Conservation (phyloP, 2,113 vertebrate genomes). For the Platycercus adscitus region DNA sequence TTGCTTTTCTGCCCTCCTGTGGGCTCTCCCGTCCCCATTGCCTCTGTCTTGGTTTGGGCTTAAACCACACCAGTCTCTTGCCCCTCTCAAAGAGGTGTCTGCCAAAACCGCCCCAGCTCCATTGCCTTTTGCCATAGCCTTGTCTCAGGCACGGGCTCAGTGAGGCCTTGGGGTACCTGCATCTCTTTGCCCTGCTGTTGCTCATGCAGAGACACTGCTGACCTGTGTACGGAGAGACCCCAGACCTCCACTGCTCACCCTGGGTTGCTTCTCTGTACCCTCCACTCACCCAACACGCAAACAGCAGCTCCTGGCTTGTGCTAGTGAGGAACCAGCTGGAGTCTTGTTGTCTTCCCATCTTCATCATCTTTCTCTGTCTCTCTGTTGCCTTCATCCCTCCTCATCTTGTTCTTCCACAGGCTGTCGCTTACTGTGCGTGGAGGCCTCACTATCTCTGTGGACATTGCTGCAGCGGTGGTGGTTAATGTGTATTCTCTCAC, state of each 20-base stretch:
- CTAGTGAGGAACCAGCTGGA: neutral
- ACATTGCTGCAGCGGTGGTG: neutral
- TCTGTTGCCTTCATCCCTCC: neutral
- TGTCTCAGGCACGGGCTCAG: neutral
- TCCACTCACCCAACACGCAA: accelerated
- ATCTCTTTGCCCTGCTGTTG: neutral
- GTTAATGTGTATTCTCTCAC: neutral
- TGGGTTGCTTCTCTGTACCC: neutral
- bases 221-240: accelerated
- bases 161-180: accelerated
- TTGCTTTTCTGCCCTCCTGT: neutral
- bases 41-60: neutral
- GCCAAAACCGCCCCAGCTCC: neutral
- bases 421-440: neutral
- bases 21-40: neutral
- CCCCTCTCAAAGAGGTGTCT: neutral
- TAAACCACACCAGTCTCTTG: neutral
- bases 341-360: neutral
- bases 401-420: neutral
- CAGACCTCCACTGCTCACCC: accelerated
- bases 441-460: neutral
- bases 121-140: neutral
- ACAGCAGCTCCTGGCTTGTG: neutral
- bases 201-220: neutral
- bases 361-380: neutral